phyloP scores from a whole-genome alignment of 2,888 invertebrate species.

The Mesoligia furuncula region DNA sequence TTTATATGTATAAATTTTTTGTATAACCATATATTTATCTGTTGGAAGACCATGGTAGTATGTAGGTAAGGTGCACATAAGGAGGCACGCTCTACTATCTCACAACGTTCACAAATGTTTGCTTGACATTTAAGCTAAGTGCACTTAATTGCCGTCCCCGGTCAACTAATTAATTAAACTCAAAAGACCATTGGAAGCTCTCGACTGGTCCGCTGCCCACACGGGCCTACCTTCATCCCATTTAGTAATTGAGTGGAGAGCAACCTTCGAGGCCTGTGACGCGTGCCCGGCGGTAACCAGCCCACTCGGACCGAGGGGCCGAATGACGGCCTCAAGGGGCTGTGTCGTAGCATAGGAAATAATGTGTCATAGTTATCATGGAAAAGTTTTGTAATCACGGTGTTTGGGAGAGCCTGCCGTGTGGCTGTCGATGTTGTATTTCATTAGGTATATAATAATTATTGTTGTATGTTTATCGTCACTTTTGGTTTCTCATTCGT shows the following conservation, averaged over 20 bases:
- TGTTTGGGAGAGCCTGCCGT: not conserved
- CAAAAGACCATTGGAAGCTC: slow-evolving; percentile 36
- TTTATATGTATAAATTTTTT: too few relatives aligned
- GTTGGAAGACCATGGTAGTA: not conserved
- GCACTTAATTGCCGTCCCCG: slow-evolving; percentile 18
- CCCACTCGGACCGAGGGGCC: slow-evolving; percentile 20
- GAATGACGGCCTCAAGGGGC: not conserved
- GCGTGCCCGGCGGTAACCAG: slow-evolving; percentile 34
- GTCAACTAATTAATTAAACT: slow-evolving; percentile 57
- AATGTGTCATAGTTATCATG: not conserved
- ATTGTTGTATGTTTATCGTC: too few relatives aligned
- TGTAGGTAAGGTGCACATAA: not conserved
- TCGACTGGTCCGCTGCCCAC: slow-evolving; percentile 2
- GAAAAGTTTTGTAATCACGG: not conserved
- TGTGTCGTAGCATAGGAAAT: not conserved
- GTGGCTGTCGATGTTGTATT: not conserved
- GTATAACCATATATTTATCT: not conserved
- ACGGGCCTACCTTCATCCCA: slow-evolving; percentile 45
- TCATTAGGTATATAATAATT: not conserved
- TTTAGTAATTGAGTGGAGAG: slow-evolving; percentile 62
- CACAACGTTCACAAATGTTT: slow-evolving; percentile 8
- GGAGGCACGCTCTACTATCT: too few relatives aligned
- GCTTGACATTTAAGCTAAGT: slow-evolving; percentile 2
- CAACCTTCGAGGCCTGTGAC: slow-evolving; percentile 32
- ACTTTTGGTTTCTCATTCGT: not conserved